Evolutionary conservation across 2,113 vertebrate species (phyloP), one percentile per base, ranked within the genome.

Genomic region (Strigops habroptila): DNA sequence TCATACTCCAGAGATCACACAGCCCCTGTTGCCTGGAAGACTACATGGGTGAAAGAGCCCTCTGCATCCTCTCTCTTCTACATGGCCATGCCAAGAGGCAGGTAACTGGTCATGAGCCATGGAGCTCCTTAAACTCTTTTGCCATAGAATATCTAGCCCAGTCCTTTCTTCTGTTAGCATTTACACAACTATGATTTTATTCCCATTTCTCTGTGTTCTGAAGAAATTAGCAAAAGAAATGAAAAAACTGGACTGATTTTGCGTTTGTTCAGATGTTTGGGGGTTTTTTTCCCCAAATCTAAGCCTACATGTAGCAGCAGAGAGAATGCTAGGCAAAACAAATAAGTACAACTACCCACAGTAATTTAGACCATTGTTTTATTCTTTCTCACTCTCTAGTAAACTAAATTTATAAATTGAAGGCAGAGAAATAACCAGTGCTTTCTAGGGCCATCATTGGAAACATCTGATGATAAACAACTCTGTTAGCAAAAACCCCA

Each of bases 381-480:
- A 17, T 39, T 74, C 30, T 90, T 79, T 79, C 27, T 91, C 30
- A 55, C n/a, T 68, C 39, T 55, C 57, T 44, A 10, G 27, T 52
- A 75, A 95, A 79, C 17, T 55, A 51, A 71, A 81, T 75, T 78
- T 87, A 86, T 60, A 76, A 84, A 89, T 28, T 59, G 31, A 82
- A 87, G 8, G 25, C 12, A 86, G 64, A 75, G 64, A 86, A 94
- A 69, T 52, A 95, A 91, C 70, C 91, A 84, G 43, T 93, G 73
- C 24, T 71, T 95, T 95, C 77, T 75, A 80, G 39, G 86, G 35
- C 69, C 35, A 75, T 86, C 88, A 88, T 12, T 88, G 69, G 73
- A 91, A 95, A 71, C 28, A 59, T 55, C 51, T 68, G 71, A 86
- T 86, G 65, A 81, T 60, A 88, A 90, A 95, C 22, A 94, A 35